Evolutionary conservation across 1,140 invertebrate species (phyloP).

Genomic region (Anastrepha obliqua): DNA sequence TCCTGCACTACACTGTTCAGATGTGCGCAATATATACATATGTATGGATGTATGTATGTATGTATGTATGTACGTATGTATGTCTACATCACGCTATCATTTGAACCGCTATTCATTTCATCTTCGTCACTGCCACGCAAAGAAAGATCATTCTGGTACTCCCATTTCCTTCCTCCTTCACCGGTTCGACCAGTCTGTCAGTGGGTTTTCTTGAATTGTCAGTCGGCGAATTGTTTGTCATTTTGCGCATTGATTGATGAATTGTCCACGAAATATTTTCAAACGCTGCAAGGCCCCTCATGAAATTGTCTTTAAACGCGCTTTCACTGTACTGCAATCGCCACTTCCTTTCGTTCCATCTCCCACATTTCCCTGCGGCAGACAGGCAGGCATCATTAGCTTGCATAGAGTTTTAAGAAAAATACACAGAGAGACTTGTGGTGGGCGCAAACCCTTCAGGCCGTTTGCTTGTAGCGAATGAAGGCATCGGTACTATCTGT

Average conservation of each 20-base stretch:
- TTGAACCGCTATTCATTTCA: slow-evolving; percentile 37
- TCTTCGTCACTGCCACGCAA: slow-evolving; percentile 35
- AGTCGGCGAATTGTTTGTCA: slow-evolving; percentile 48
- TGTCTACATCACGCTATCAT: background rate
- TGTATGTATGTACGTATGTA: too few species aligned
- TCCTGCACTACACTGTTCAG: background rate
- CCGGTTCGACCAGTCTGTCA: slow-evolving; percentile 1
- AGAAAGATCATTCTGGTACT: background rate
- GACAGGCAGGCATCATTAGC: slow-evolving; percentile 34
- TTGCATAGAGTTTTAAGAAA: slow-evolving; percentile 14
- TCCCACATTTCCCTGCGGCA: background rate
- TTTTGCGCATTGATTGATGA: slow-evolving; percentile 47
- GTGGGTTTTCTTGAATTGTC: slow-evolving; percentile 43
- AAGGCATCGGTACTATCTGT: background rate
- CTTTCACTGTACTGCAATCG: background rate
- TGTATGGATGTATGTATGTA: too few species aligned
- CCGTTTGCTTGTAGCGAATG: background rate
- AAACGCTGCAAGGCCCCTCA: background rate
- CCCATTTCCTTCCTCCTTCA: background rate
- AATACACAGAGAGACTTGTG: background rate
- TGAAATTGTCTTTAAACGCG: slow-evolving; percentile 36
- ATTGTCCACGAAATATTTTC: slow-evolving; percentile 33
- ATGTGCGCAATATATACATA: too few species aligned
- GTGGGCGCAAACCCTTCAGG: background rate
- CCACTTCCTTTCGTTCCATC: background rate